A percentile compares a stretch with the other conserved stretches of the same genome.
Conservation (phyloP, 2,888 invertebrate genomes). For the Boloria selene region DNA sequence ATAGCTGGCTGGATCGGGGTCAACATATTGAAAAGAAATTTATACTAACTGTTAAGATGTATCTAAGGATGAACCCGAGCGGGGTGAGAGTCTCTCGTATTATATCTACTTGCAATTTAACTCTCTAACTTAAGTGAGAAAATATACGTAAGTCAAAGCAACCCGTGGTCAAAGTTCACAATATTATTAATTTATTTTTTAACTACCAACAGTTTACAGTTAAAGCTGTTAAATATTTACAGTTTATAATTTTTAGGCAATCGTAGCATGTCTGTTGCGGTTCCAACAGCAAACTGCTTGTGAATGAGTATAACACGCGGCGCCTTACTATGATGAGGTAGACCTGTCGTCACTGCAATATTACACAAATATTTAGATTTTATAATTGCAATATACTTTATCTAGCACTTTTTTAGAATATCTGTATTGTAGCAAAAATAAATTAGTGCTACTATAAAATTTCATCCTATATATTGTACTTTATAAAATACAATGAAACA, state of each 20-base stretch:
- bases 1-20: too few species aligned
- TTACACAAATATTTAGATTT: background rate
- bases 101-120: too few species aligned
- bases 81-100: too few species aligned
- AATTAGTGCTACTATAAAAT: background rate
- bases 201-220: background rate
- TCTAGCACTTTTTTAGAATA: background rate
- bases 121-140: too few species aligned
- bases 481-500: conserved; percentile 5
- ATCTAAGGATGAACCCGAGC: too few species aligned
- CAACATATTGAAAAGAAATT: too few species aligned
- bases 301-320: conserved; percentile 67
- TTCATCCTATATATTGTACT: background rate
- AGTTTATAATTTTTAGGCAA: conserved; percentile 69
- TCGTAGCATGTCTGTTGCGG: conserved; percentile 62
- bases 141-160: too few species aligned
- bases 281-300: conserved; percentile 65
- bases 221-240: conserved; percentile 49
- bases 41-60: too few species aligned
- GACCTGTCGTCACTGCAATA: conserved; percentile 58
- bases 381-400: background rate
- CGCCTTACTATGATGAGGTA: conserved; percentile 65
- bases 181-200: too few species aligned
- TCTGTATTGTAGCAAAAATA: background rate
- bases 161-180: too few species aligned